These are phyloP conservation scores for Cactoblastis cactorum DNA, from an alignment of 2,888 invertebrate species.

Conservation along the genomic window DNA sequence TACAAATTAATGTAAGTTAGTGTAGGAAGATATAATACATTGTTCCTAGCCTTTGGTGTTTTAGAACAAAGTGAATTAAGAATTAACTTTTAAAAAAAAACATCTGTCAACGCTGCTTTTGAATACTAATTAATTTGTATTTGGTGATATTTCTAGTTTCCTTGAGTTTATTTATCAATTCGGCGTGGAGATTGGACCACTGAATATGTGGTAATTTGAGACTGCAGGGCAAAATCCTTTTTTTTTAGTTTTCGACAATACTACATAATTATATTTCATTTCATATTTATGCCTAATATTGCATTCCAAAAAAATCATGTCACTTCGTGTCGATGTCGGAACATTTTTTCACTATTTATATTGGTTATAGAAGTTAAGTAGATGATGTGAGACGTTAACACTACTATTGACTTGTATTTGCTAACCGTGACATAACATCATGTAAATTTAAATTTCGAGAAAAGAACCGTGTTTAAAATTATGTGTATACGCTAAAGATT, in stretches of 20 bases:
- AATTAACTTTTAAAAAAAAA: too few species aligned
- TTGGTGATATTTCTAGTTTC: conserved; percentile 13
- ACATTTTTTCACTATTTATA: conserved; percentile 20
- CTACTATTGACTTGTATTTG: conserved; percentile 8
- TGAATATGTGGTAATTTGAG: not conserved
- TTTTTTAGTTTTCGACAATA: conserved; percentile 24
- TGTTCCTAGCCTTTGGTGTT: too few species aligned
- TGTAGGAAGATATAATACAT: too few species aligned
- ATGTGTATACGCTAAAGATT: too few species aligned
- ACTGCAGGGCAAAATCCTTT: conserved; percentile 26
- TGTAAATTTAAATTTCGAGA: too few species aligned
- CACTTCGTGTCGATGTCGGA: conserved; percentile 20
- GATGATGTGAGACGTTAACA: conserved; percentile 4
- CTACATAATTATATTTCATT: conserved; percentile 28
- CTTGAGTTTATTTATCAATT: not conserved
- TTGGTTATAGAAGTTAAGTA: not conserved
- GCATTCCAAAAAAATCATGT: conserved; percentile 43
- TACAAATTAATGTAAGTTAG: too few species aligned
- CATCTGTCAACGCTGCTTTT: too few species aligned
- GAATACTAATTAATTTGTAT: too few species aligned
- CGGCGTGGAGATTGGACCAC: conserved; percentile 16
- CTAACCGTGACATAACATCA: not conserved
- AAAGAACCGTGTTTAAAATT: too few species aligned
- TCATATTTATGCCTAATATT: conserved; percentile 35
- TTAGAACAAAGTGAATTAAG: too few species aligned